These are phyloP conservation scores for Apantesis nais DNA, from an alignment of 2,888 invertebrate genomes.

Conservation along the genomic window DNA sequence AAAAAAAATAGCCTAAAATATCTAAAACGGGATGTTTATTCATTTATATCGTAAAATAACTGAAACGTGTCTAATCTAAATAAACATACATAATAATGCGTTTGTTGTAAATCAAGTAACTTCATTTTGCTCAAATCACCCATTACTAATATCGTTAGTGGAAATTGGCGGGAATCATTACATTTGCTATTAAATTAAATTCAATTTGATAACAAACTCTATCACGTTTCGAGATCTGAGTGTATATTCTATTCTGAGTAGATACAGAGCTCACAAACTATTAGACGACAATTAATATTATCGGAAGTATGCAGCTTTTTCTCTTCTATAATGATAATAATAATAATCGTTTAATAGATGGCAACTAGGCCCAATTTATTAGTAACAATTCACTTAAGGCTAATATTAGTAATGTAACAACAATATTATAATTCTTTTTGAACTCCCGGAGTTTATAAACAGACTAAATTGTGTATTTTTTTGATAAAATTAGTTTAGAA, in stretches of 20 bases:
- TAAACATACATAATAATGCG: not conserved
- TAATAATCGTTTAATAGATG: too few species aligned
- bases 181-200: not conserved
- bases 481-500: too few species aligned
- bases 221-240: not conserved
- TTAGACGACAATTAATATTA: not conserved
- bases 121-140: not conserved
- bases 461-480: too few species aligned
- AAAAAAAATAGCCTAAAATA: not conserved
- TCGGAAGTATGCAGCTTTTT: too few species aligned
- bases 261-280: not conserved
- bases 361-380: too few species aligned
- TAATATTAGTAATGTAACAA: too few species aligned
- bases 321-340: too few species aligned
- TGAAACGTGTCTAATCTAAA: not conserved
- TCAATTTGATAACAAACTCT: not conserved
- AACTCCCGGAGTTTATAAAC: too few species aligned
- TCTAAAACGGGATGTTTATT: not conserved
- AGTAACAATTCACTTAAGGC: too few species aligned
- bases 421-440: too few species aligned
- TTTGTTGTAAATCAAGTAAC: not conserved
- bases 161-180: not conserved
- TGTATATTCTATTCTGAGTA: too few species aligned
- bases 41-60: not conserved
- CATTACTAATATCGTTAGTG: not conserved